Evolutionary conservation across 2,797 vertebrate species (phyloP).

Genomic region (Rachycentron canadum): DNA sequence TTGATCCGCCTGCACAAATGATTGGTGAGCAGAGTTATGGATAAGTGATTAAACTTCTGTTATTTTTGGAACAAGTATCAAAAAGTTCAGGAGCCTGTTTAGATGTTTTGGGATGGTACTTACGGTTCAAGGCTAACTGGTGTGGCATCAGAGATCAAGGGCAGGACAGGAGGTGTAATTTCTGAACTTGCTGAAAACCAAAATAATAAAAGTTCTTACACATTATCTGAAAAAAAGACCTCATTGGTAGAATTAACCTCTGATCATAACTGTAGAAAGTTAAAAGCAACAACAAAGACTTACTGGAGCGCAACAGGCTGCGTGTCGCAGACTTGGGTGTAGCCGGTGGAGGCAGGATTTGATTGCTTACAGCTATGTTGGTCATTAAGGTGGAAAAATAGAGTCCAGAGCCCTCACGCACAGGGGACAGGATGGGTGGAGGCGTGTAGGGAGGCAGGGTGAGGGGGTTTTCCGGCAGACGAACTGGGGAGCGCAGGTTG

Average conservation of each 20-base stretch:
- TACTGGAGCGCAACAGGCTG: constrained; percentile 90
- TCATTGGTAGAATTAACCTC: background rate
- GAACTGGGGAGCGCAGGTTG: constrained; percentile 95
- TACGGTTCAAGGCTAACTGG: constrained; percentile 95
- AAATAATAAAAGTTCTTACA: background rate
- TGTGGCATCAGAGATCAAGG: constrained; percentile 89
- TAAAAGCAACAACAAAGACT: constrained; percentile 67
- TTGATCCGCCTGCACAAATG: constrained; percentile 88
- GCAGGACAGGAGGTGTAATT: constrained; percentile 90
- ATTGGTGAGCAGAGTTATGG: background rate
- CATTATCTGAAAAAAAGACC: background rate
- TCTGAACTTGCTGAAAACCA: constrained; percentile 88
- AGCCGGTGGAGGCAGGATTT: constrained; percentile 88
- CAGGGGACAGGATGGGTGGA: constrained; percentile 91
- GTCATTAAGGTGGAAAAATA: constrained; percentile 92
- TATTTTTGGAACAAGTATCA: too few species aligned
- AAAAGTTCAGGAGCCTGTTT: background rate
- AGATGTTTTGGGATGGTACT: constrained; percentile 68
- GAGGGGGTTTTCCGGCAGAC: constrained; percentile 81
- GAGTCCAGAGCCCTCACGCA: constrained; percentile 92
- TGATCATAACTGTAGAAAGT: background rate
- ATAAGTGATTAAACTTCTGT: background rate
- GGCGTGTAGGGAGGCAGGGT: constrained; percentile 82
- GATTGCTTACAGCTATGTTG: constrained; percentile 81
- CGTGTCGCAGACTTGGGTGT: constrained; percentile 90